Conservation (phyloP, 2,888 invertebrate genomes). For the Idaea biselata region DNA sequence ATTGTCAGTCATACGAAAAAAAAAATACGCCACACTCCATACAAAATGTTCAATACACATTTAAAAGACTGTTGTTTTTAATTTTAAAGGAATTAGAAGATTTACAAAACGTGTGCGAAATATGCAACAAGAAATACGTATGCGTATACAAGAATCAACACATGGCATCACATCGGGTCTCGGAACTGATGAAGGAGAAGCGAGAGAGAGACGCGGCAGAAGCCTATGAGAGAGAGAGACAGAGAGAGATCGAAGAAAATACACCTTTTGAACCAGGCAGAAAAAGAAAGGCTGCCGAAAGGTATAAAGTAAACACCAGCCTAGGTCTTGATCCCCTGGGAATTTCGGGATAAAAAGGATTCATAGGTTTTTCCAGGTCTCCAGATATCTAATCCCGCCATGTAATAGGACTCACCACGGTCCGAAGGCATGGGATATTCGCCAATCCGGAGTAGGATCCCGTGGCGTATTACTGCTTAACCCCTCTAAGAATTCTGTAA, state of each 20-base stretch:
- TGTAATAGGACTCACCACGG: no score
- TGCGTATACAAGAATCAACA: slow-evolving; percentile 82
- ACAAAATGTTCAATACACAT: no score
- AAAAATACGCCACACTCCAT: no score
- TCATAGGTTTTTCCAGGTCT: background rate
- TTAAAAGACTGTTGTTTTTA: background rate
- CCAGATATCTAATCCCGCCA: no score
- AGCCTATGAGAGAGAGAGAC: slow-evolving; percentile 29
- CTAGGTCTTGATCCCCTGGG: background rate
- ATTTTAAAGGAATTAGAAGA: slow-evolving; percentile 65
- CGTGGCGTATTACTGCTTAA: no score
- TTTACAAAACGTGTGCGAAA: slow-evolving; percentile 72
- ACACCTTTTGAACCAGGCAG: slow-evolving; percentile 23
- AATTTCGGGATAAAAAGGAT: background rate
- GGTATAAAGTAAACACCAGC: no score
- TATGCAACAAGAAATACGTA: slow-evolving; percentile 72
- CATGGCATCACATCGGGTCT: slow-evolving; percentile 67
- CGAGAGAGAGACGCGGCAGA: slow-evolving; percentile 11
- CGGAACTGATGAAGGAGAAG: slow-evolving; percentile 34
- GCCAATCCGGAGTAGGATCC: no score
- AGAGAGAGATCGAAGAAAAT: background rate
- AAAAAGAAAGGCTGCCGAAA: slow-evolving; percentile 57
- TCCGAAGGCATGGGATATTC: no score
- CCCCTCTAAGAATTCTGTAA: no score
- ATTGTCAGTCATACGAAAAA: no score